Conservation (phyloP, 1,140 invertebrate species). For the Drosophila sechellia region DNA sequence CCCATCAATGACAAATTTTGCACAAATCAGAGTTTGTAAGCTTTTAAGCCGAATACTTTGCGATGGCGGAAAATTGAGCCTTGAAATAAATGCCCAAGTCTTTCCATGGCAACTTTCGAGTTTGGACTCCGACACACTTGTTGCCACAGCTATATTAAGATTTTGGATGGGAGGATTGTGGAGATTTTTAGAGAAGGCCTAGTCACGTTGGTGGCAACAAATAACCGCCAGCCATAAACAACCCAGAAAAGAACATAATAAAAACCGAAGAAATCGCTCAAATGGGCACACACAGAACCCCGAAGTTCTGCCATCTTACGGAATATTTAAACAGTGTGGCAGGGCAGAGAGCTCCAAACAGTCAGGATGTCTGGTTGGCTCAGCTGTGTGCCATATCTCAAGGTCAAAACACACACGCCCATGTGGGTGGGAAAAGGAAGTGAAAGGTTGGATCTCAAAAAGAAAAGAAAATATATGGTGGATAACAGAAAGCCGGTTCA, state of each 20-base stretch:
- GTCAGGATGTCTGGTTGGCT: slow-evolving; percentile 23
- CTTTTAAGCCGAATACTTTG: slow-evolving; percentile 44
- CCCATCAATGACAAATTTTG: slow-evolving; percentile 20
- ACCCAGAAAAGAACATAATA: slow-evolving; percentile 32
- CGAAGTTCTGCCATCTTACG: slow-evolving; percentile 43
- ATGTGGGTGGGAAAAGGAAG: background rate
- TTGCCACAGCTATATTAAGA: slow-evolving; percentile 22
- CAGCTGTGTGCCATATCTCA: slow-evolving; percentile 60
- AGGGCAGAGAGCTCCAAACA: slow-evolving; percentile 6
- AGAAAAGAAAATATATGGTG: background rate
- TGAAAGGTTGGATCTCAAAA: slow-evolving; percentile 7
- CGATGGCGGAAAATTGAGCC: slow-evolving; percentile 8
- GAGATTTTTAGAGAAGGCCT: background rate
- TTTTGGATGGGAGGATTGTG: background rate
- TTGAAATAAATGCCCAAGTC: slow-evolving; percentile 25
- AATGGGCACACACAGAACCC: slow-evolving; percentile 24
- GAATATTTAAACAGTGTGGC: slow-evolving; percentile 74
- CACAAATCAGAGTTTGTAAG: slow-evolving; percentile 37
- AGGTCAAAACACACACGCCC: slow-evolving; percentile 55
- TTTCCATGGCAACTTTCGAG: slow-evolving; percentile 44
- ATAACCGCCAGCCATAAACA: slow-evolving; percentile 61
- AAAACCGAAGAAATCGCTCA: slow-evolving; percentile 45
- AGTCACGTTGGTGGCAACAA: slow-evolving; percentile 76
- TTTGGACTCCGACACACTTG: slow-evolving; percentile 47
- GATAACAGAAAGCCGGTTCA: slow-evolving; percentile 9